Base-by-base conservation (phyloP, 2,113 vertebrate species). In the Callithrix jacchus region DNA sequence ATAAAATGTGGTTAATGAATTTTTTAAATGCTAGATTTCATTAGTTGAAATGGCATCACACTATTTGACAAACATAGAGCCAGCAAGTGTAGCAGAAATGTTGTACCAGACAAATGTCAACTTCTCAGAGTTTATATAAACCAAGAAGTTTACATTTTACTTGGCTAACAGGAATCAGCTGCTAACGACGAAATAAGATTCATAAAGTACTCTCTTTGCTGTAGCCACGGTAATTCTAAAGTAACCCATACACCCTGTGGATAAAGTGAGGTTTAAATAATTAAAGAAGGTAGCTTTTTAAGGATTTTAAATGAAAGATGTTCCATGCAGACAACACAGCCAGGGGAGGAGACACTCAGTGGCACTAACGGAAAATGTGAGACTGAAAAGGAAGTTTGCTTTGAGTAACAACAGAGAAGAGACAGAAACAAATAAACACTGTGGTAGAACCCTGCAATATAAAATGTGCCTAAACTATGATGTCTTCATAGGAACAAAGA, bases 241-340 rank as follows among this genome's bases (percentile, higher is more conserved):
- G 87, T 79, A 90, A 95, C 14, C 40, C 79, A 92, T 27, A 82
- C 1, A 20, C 32, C 18, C 40, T 71, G 40, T 61, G 49, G 27
- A 74, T 52, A 52, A 85, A 27, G 11, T 79, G n/a, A 23, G 25
- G 52, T 56, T 95, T 96, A 97, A 95, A 93, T 97, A 97, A 95
- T 68, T 58, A 23, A 95, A 61, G 25, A 77, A 80, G 66, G 54
- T 27, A 20, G 23, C 52, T 89, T 95, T 95, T 91, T 93, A 96
- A 89, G 58, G 77, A 47, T 94, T 87, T 49, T 94, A 87, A 94
- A 81, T 93, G 61, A 89, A 97, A 94, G 89, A 89, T 94, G 86
- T 56, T 95, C 79, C 49, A 80, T 56, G 70, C 32, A 96, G 93
- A 96, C 83, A 97, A 92, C 42, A 95, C 40, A 83, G 58, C 73